phyloP scores from a whole-genome alignment of 2,888 invertebrate species.

The Hydroisotoma schaefferi region DNA sequence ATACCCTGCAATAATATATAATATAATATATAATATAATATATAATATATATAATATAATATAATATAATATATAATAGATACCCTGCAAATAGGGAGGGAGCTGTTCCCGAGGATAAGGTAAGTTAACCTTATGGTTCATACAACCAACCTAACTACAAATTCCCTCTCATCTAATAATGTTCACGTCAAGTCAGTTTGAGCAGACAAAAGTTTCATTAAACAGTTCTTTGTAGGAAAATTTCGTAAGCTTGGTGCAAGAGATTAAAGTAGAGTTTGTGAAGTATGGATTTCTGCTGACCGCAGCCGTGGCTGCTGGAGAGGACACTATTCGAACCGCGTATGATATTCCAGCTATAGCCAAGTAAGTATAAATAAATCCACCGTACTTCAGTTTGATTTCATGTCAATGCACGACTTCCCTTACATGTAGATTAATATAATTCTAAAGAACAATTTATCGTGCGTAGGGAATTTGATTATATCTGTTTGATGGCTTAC shows the following conservation, averaged over 20 bases:
- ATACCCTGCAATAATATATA: no score
- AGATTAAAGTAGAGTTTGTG: slow-evolving; percentile 59
- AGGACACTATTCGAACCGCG: slow-evolving; percentile 51
- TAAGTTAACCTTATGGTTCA: no score
- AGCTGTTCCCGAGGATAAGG: slow-evolving; percentile 44
- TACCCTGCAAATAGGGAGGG: slow-evolving; percentile 44
- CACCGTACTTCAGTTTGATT: no score
- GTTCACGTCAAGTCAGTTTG: no score
- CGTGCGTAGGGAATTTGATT: slow-evolving; percentile 59
- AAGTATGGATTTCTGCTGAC: slow-evolving; percentile 57
- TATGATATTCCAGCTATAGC: slow-evolving; percentile 61
- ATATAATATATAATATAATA: no score
- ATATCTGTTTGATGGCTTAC: slow-evolving; percentile 70
- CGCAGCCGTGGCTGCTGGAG: slow-evolving; percentile 61
- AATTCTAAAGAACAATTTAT: background rate
- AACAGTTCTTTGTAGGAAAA: slow-evolving; percentile 53
- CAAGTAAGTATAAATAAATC: slow-evolving; percentile 53
- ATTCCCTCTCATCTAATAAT: no score
- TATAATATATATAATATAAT: no score
- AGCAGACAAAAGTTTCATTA: no score
- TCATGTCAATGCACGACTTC: background rate
- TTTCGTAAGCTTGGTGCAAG: slow-evolving; percentile 58
- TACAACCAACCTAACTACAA: no score
- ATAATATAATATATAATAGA: no score
- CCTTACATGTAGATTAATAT: no score